phyloP scores from a whole-genome alignment of 2,797 vertebrate species.

The Argyrosomus regius region DNA sequence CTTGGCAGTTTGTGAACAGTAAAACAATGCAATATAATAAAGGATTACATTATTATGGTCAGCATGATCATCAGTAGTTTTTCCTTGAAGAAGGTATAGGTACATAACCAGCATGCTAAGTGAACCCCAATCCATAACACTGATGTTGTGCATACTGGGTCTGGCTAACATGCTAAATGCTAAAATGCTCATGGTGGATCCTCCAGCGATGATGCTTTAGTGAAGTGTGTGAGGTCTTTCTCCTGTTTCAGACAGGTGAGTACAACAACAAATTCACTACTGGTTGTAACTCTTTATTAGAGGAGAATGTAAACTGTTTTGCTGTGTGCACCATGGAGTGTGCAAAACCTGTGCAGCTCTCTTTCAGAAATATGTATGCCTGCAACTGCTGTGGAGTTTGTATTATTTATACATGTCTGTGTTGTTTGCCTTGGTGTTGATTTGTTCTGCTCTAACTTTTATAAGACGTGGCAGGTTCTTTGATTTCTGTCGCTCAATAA shows the following conservation, averaged over 20 bases:
- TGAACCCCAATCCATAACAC: background rate
- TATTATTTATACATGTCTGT: background rate
- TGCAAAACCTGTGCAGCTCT: background rate
- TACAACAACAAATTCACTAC: background rate
- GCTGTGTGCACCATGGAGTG: background rate
- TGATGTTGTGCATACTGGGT: background rate
- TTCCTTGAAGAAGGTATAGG: too few relatives aligned
- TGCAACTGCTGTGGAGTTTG: background rate
- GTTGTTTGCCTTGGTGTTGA: background rate
- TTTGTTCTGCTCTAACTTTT: constrained; percentile 1
- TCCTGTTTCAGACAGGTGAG: background rate
- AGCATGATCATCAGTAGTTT: too few relatives aligned
- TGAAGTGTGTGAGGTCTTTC: background rate
- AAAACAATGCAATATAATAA: background rate
- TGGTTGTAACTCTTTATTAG: background rate
- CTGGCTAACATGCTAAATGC: background rate
- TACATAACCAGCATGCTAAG: background rate
- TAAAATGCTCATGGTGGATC: background rate
- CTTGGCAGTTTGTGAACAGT: background rate
- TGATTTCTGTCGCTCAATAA: background rate
- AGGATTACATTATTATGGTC: background rate
- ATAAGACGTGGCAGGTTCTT: background rate
- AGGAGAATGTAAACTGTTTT: background rate
- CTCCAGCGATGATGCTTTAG: background rate
- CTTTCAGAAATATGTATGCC: background rate